phyloP scores from a whole-genome alignment of 1,140 invertebrate genomes.

The Drosophila murphyi region DNA sequence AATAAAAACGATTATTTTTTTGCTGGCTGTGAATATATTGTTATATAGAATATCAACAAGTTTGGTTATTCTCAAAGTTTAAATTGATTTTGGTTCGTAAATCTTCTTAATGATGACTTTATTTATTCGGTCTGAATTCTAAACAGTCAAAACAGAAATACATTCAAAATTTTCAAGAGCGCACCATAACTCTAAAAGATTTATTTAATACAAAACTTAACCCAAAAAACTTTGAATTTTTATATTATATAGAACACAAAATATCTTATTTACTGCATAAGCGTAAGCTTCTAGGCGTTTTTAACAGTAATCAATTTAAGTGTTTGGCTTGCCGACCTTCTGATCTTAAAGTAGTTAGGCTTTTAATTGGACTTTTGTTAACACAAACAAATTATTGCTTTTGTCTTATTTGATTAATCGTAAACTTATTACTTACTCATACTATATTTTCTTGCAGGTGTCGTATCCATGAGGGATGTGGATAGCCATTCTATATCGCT shows the following conservation, averaged over 20 bases:
- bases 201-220: too few species aligned
- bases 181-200: too few species aligned
- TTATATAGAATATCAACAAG: too few species aligned
- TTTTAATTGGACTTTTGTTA: slow-evolving; percentile 18
- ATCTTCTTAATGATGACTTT: too few species aligned
- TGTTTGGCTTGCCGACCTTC: neutral
- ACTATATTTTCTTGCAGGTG: slow-evolving; percentile 86
- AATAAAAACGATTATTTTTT: neutral
- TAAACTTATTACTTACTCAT: neutral
- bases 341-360: slow-evolving; percentile 24
- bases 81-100: too few species aligned
- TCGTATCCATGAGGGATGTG: slow-evolving; percentile 90
- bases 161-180: too few species aligned
- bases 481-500: slow-evolving; percentile 91
- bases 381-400: slow-evolving; percentile 26
- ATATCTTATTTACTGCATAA: neutral
- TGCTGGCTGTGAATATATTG: too few species aligned
- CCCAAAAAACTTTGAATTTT: too few species aligned
- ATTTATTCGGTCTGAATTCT: too few species aligned
- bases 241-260: too few species aligned
- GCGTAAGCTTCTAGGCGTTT: slow-evolving; percentile 1
- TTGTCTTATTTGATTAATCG: neutral
- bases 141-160: too few species aligned
- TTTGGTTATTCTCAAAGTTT: too few species aligned
- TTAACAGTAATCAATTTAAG: neutral